Percentiles rank a stretch among this genome's conserved stretches.
Evolutionary conservation across 2,797 vertebrate genomes (phyloP).

Genomic region (Poecilia picta): DNA sequence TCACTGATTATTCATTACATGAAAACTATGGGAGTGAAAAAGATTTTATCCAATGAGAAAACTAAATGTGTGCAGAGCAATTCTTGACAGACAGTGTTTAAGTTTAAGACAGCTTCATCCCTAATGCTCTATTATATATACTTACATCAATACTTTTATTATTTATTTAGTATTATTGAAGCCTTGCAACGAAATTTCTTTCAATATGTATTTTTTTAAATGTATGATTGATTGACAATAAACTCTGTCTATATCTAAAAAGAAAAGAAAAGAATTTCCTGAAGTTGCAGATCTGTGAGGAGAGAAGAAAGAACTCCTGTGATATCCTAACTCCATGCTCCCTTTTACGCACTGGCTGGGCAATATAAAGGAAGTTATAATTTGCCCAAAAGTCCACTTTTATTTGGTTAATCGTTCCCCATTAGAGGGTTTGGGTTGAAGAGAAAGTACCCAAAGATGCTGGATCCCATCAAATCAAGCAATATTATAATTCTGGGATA

Average conservation of each 20-base stretch:
- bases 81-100: not conserved
- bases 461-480: not conserved
- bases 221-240: too few species aligned
- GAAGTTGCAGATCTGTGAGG: not conserved
- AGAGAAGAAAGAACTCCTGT: not conserved
- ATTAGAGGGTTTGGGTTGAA: not conserved
- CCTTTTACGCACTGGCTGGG: not conserved
- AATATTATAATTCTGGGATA: not conserved
- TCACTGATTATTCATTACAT: not conserved
- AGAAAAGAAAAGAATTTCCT: not conserved
- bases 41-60: not conserved
- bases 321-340: not conserved
- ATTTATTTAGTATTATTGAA: too few species aligned
- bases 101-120: not conserved
- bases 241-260: not conserved
- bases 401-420: not conserved
- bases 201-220: too few species aligned
- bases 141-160: too few species aligned
- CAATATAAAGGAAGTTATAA: not conserved
- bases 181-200: too few species aligned
- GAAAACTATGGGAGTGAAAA: not conserved
- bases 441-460: not conserved
- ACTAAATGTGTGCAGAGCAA: not conserved
- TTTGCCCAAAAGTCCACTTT: not conserved
- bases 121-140: too few species aligned